phyloP scores from a whole-genome alignment of 2,888 invertebrate genomes.

The Gandaritis pyraliata region DNA sequence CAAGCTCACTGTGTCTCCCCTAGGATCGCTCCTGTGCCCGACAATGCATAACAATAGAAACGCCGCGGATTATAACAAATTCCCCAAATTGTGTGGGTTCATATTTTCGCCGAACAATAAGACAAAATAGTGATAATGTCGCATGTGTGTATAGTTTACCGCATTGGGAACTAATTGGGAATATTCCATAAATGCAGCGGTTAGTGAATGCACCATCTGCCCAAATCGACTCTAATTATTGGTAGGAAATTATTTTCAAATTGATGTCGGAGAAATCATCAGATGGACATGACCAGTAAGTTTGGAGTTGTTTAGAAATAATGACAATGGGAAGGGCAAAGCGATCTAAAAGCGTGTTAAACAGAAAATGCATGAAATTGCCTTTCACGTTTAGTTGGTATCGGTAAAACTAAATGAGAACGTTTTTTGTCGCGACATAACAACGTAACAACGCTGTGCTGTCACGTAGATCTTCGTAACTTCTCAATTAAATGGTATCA shows the following conservation, averaged over 20 bases:
- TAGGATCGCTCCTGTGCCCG: slow-evolving; percentile 54
- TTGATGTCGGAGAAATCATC: slow-evolving; percentile 27
- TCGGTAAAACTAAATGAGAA: slow-evolving; percentile 75
- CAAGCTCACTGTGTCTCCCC: slow-evolving; percentile 59
- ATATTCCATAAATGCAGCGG: slow-evolving; percentile 73
- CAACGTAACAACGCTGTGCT: slow-evolving; percentile 45
- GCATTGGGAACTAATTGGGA: slow-evolving; percentile 82
- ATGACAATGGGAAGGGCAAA: slow-evolving; percentile 76
- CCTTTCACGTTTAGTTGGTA: slow-evolving; percentile 78
- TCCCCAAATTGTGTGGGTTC: slow-evolving; percentile 82
- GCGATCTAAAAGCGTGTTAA: slow-evolving; percentile 72
- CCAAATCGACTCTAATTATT: slow-evolving; percentile 46
- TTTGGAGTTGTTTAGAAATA: slow-evolving; percentile 55
- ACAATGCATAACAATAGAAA: slow-evolving; percentile 77
- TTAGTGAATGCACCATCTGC: slow-evolving; percentile 78
- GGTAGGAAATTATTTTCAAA: slow-evolving; percentile 34
- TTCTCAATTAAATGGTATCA: slow-evolving; percentile 46
- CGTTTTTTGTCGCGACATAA: slow-evolving; percentile 68
- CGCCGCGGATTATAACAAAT: slow-evolving; percentile 80
- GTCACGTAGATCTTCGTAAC: slow-evolving; percentile 67
- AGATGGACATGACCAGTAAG: slow-evolving; percentile 30
- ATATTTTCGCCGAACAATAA: slow-evolving; percentile 79
- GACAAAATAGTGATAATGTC: slow-evolving; percentile 81
- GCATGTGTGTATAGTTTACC: slow-evolving; percentile 78
- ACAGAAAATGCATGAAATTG: slow-evolving; percentile 81